Evolutionary conservation across 2,888 invertebrate genomes (phyloP), one percentile per base, ranked within the genome.

Genomic region (Apamea anceps): DNA sequence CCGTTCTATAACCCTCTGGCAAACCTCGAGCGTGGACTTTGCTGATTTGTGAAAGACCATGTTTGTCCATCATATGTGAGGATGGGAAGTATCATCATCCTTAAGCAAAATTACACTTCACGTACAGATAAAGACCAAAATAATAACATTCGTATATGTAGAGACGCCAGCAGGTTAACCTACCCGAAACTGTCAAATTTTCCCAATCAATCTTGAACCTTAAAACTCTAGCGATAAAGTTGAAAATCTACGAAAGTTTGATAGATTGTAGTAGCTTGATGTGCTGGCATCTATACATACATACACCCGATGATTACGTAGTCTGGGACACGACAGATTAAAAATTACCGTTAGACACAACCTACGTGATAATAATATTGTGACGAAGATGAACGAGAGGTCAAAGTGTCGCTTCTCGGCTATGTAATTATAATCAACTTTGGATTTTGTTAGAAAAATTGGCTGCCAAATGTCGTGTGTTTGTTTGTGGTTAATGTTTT

Each of bases 331-430:
- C 62, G 54, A 87, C 75, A 81, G 48, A 81, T 81, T 77, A 70
- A 75, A 79, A 85, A 77, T 62, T 42, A 75, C 84, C 85, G 87
- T 87, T 87, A 85, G 1, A 12, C 25, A 48, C 37, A 21, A 51
- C 48, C 32, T 68, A 68, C 67, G 63, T 67, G 75, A 79, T 65
- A 51, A 71, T 32, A 51, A 6, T 42, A 15, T 42, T 6, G 42
- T 45, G 80, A 87, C 78, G 80, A 87, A 80, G 85, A 87, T 68
- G 42, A 75, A 87, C 45, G 73, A 77, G 88, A 77, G 86, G 86
- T 87, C 86, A 87, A 48, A 57, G 60, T 87, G 85, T 80, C 82
- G 72, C 63, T 42, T 7, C 54, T 65, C 62, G 42, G n/a, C 65
- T 72, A 42, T 82, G 79, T 87, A 75, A 87, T 86, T 84, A 87